Conservation (phyloP, 2,113 vertebrate genomes). For the Gadus chalcogrammus region DNA sequence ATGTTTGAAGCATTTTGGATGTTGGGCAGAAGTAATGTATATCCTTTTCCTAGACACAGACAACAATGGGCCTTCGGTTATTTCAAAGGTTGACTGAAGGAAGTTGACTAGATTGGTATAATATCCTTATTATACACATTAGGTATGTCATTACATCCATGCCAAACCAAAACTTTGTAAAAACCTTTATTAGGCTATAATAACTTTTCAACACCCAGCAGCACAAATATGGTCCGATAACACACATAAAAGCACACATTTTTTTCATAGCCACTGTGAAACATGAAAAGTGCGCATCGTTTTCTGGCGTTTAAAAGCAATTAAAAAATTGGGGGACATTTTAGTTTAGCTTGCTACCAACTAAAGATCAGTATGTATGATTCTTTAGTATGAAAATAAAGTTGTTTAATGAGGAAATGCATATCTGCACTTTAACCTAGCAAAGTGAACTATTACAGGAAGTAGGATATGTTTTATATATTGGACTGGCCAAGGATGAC, state of each 20-base stretch:
- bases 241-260: slow-evolving; percentile 29
- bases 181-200: slow-evolving; percentile 6
- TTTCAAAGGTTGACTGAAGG: not conserved
- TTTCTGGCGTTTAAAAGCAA: slow-evolving; percentile 15
- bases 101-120: not conserved
- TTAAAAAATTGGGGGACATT: not conserved
- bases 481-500: no score
- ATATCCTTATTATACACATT: not conserved
- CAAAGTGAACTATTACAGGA: no score
- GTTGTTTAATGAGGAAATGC: no score
- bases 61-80: slow-evolving; percentile 10
- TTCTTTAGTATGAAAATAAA: no score
- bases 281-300: slow-evolving; percentile 7
- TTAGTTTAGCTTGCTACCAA: no score
- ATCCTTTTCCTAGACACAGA: not conserved
- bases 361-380: no score
- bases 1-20: slow-evolving; percentile 7
- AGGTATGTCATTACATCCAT: slow-evolving; percentile 1
- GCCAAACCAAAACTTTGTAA: slow-evolving; percentile 11
- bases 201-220: slow-evolving; percentile 4
- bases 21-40: slow-evolving; percentile 7
- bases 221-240: slow-evolving; percentile 39
- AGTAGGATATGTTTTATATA: no score
- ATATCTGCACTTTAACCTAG: no score
- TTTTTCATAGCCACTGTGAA: slow-evolving; percentile 12